A percentile compares a stretch with the other conserved stretches of the same genome.
Evolutionary conservation across 2,888 invertebrate species (phyloP).

Genomic region (Mesodorylaimus sp.): DNA sequence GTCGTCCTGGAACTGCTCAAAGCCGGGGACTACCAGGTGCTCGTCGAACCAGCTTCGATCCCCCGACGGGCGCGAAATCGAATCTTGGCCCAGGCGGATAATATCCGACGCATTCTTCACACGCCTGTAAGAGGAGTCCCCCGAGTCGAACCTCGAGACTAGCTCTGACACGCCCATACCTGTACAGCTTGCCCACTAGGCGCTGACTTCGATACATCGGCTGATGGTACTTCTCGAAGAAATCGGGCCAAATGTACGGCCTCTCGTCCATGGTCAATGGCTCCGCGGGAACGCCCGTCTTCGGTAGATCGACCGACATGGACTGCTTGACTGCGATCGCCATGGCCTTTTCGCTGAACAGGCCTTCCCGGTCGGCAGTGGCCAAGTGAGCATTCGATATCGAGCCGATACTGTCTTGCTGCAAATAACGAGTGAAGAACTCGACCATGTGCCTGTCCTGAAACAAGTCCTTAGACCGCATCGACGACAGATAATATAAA

Average conservation of each 20-base stretch:
- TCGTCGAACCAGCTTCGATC: slow-evolving; percentile 7
- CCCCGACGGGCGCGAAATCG: no score
- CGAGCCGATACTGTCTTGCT: slow-evolving; percentile 26
- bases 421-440: slow-evolving; percentile 29
- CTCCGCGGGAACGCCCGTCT: slow-evolving; percentile 23
- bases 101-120: slow-evolving; percentile 17
- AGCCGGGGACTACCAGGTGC: slow-evolving; percentile 10
- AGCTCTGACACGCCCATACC: slow-evolving; percentile 9
- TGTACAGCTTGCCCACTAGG: slow-evolving; percentile 16
- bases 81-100: slow-evolving; percentile 13
- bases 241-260: slow-evolving; percentile 15
- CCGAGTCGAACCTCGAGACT: no score
- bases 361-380: slow-evolving; percentile 23
- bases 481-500: neutral
- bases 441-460: slow-evolving; percentile 23
- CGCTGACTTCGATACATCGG: slow-evolving; percentile 15
- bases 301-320: slow-evolving; percentile 29
- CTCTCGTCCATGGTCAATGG: neutral
- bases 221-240: slow-evolving; percentile 14
- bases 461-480: neutral
- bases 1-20: slow-evolving; percentile 9
- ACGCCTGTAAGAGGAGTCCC: no score
- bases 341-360: slow-evolving; percentile 18
- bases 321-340: slow-evolving; percentile 20
- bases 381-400: slow-evolving; percentile 27